Base-by-base conservation (phyloP, 2,113 vertebrate genomes). In the Myotis brandtii region DNA sequence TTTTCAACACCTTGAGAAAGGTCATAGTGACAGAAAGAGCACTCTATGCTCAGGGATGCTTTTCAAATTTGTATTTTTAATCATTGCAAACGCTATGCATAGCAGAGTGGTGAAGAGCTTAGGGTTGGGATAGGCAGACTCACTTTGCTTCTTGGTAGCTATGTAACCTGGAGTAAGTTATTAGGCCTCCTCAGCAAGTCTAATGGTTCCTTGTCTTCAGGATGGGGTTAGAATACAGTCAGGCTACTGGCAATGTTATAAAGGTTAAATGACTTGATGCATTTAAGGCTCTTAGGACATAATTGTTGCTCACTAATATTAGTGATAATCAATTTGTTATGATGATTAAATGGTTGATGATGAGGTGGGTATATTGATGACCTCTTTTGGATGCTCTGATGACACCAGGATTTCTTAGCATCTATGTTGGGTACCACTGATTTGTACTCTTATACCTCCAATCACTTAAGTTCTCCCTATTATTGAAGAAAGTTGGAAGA, bases 51-150 rank as follows among this genome's bases (percentile, higher is more conserved):
- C 52, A 50, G 52, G 32, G 18, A 48, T 6, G 50, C 48, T 75
- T 70, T 82, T 67, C 67, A 86, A 32, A 34, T 54, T 18, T 62
- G 12, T 64, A 4, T 43, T 48, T n/a, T 92, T 72, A 84, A 27
- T 52, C 18, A 56, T 9, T 0, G 0, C 20, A 82, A 5, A 76
- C 23, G 5, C 9, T 7, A 5, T 6, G 4, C 1, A 3, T 0
- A 56, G 25, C n/a, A 56, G 17, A 14, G 23, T 17, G 30, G 46
- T 32, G 1, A 66, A 48, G 18, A 48, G 17, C 17, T 70, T 20
- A 30, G 69, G 23, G 6, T 66, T 79, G 67, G 88, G 62, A 18
- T 1, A 52, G 50, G 54, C 20, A 50, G 25, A 32, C 1, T 3
- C 11, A 30, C 7, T 64, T 27, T 67, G 6, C 69, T 48, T 37